phyloP scores from a whole-genome alignment of 2,888 invertebrate species.

The Plusia festucae region DNA sequence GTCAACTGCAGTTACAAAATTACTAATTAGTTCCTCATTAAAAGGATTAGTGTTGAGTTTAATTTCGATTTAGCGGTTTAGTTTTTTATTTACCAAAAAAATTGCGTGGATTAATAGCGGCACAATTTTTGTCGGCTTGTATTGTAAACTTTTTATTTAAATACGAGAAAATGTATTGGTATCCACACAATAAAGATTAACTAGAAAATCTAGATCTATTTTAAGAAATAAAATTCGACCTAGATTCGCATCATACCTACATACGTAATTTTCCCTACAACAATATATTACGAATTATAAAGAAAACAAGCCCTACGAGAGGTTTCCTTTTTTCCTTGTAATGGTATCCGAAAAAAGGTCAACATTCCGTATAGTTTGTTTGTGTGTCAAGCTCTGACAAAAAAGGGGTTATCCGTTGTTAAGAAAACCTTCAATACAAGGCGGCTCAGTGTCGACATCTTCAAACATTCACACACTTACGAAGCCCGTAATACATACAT shows the following conservation, averaged over 20 bases:
- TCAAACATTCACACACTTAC: slow-evolving; percentile 2
- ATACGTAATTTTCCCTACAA: neutral
- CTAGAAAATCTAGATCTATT: neutral
- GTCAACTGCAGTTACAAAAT: slow-evolving; percentile 33
- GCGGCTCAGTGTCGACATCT: slow-evolving; percentile 6
- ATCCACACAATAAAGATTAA: neutral
- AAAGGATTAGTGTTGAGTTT: slow-evolving; percentile 36
- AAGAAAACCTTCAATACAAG: slow-evolving; percentile 5
- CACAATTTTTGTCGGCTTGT: neutral
- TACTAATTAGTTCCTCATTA: slow-evolving; percentile 48
- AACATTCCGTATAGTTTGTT: slow-evolving; percentile 9
- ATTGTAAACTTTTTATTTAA: neutral
- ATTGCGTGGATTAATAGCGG: neutral
- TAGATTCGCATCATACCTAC: neutral
- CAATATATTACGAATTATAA: neutral
- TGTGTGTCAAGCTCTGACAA: slow-evolving; percentile 5
- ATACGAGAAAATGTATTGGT: neutral
- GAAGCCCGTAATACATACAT: neutral
- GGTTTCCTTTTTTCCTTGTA: neutral
- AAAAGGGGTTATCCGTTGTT: slow-evolving; percentile 9
- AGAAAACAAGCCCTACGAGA: neutral
- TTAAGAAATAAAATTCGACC: neutral
- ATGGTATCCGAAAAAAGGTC: slow-evolving; percentile 8
- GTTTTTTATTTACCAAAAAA: slow-evolving; percentile 17
- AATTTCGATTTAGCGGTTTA: slow-evolving; percentile 17